Percentiles rank a stretch among this genome's conserved stretches.
Conservation (phyloP, 2,113 vertebrate genomes). For the Ciconia stormi region DNA sequence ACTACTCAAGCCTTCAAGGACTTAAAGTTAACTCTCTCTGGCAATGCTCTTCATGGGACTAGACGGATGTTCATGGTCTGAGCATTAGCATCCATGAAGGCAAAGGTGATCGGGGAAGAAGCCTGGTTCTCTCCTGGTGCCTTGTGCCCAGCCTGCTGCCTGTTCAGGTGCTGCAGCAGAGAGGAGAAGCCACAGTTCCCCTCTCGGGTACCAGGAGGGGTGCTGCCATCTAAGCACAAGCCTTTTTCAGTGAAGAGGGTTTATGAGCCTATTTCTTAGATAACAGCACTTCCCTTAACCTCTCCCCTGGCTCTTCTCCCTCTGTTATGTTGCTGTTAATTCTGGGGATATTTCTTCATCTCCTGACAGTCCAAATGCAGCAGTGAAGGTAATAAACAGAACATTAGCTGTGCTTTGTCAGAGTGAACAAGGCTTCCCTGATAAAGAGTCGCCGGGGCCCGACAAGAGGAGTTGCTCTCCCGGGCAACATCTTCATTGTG, state of each 20-base stretch:
- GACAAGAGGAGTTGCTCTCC: slow-evolving; percentile 41
- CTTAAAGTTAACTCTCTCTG: not conserved
- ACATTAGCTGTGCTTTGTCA: slow-evolving; percentile 55
- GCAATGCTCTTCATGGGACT: not conserved
- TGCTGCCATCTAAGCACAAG: not conserved
- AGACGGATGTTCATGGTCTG: accelerated
- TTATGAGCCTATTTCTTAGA: slow-evolving; percentile 22
- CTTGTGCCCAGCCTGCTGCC: accelerated
- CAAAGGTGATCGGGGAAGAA: not conserved
- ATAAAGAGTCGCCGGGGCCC: not conserved
- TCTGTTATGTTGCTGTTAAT: slow-evolving; percentile 44
- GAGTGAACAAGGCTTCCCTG: slow-evolving; percentile 18
- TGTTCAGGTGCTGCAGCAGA: not conserved
- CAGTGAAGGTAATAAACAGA: slow-evolving; percentile 46
- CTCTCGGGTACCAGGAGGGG: not conserved
- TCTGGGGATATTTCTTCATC: slow-evolving; percentile 58
- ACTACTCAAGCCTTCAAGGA: not conserved
- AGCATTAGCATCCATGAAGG: not conserved
- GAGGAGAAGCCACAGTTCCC: not conserved
- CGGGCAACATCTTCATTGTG: not conserved
- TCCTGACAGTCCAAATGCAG: slow-evolving; percentile 33
- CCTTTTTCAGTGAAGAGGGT: not conserved
- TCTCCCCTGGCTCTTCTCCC: slow-evolving; percentile 54
- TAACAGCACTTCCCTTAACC: slow-evolving; percentile 47
- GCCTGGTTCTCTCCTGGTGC: not conserved